Evolutionary conservation across 2,113 vertebrate genomes (phyloP).

Genomic region (Pungitius pungitius): DNA sequence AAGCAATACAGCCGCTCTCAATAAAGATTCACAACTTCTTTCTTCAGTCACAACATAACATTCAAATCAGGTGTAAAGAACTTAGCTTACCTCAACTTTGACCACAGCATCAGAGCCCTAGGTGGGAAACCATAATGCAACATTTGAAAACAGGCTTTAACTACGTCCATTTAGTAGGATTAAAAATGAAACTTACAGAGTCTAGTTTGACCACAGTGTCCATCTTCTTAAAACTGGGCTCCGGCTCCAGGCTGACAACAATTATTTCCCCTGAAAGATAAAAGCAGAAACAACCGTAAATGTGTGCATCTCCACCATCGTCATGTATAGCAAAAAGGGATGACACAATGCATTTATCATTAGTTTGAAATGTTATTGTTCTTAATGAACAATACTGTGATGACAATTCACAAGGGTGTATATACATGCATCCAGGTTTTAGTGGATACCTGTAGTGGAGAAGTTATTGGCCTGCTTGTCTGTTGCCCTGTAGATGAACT

Average conservation of each 20-base stretch:
- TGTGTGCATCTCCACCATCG: not conserved
- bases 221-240: slow-evolving; percentile 89
- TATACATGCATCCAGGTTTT: not conserved
- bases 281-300: not conserved
- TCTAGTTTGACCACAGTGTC: slow-evolving; percentile 97
- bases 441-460: slow-evolving; percentile 80
- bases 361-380: not conserved
- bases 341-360: not conserved
- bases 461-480: slow-evolving; percentile 84
- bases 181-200: slow-evolving; percentile 81
- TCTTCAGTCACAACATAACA: not conserved
- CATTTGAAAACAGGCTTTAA: not conserved
- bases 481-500: slow-evolving; percentile 88
- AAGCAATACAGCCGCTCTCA: not conserved
- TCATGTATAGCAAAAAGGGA: not conserved
- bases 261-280: slow-evolving; percentile 73
- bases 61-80: not conserved
- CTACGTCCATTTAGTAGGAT: not conserved
- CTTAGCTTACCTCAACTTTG: slow-evolving; percentile 70
- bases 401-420: not conserved
- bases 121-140: not conserved
- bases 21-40: not conserved
- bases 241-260: slow-evolving; percentile 88
- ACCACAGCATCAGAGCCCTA: slow-evolving; percentile 74
- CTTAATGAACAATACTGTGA: no score